Evolutionary conservation across 2,888 invertebrate genomes (phyloP).

Genomic region (Stenotaenia linearis): DNA sequence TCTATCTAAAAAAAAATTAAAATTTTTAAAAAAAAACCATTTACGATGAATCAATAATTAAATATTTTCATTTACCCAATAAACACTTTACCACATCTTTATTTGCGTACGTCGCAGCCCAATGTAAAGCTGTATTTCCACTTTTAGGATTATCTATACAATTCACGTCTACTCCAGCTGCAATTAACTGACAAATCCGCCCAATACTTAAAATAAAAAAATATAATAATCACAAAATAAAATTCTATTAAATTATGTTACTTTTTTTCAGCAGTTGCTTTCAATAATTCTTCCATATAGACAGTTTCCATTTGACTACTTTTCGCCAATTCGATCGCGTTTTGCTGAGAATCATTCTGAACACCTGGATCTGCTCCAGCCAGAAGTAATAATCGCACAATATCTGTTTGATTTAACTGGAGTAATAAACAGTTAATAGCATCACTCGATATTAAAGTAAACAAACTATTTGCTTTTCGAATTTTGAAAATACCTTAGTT

Average conservation of each 20-base stretch:
- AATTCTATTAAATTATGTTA: constrained; percentile 43
- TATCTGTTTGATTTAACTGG: constrained; percentile 54
- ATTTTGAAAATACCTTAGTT: constrained; percentile 4
- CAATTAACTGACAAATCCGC: constrained; percentile 55
- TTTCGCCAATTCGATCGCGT: constrained; percentile 53
- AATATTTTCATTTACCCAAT: constrained; percentile 49
- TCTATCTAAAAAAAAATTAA: constrained; percentile 51
- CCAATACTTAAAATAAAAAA: constrained; percentile 49
- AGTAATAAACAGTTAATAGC: background rate
- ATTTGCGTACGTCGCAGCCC: constrained; percentile 60
- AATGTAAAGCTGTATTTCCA: constrained; percentile 59
- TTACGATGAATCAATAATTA: background rate
- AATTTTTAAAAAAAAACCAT: no score
- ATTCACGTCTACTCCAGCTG: constrained; percentile 57
- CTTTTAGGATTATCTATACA: constrained; percentile 57
- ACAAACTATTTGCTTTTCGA: no score
- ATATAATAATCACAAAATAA: constrained; percentile 28
- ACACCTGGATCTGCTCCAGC: constrained; percentile 58
- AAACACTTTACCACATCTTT: constrained; percentile 55
- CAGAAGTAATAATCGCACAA: constrained; percentile 55
- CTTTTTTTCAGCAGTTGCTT: constrained; percentile 59
- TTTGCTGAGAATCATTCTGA: constrained; percentile 54
- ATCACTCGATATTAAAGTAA: no score
- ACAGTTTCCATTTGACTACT: constrained; percentile 53
- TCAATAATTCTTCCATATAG: constrained; percentile 57